These are phyloP conservation scores for Pseudois nayaur DNA, from an alignment of 2,113 vertebrate species.

Conservation along the genomic window DNA sequence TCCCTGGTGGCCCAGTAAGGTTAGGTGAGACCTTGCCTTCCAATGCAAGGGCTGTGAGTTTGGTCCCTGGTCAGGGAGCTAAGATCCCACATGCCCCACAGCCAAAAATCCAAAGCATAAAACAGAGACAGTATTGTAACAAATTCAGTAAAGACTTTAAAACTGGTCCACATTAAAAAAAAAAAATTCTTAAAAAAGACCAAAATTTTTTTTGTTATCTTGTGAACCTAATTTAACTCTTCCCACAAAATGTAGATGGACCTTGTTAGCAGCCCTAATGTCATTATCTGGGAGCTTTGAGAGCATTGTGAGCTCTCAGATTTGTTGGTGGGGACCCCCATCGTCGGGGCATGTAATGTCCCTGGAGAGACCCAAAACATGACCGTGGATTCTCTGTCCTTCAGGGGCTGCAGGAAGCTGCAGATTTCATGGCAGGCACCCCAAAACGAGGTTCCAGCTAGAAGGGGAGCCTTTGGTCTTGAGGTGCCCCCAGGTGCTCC, in stretches of 20 bases:
- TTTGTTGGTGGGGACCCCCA: not conserved
- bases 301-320: not conserved
- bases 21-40: not conserved
- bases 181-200: not conserved
- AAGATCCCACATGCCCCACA: not conserved
- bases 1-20: not conserved
- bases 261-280: not conserved
- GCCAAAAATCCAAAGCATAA: not conserved
- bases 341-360: accelerated
- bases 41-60: not conserved
- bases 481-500: slow-evolving; percentile 77
- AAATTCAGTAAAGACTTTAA: not conserved
- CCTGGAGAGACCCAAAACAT: not conserved
- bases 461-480: slow-evolving; percentile 87
- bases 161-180: not conserved
- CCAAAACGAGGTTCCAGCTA: slow-evolving; percentile 69
- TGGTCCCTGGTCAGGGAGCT: not conserved
- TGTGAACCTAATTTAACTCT: not conserved
- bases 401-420: slow-evolving; percentile 67
- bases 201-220: not conserved
- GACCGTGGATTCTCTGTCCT: slow-evolving; percentile 50
- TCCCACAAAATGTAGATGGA: not conserved
- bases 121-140: not conserved
- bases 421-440: slow-evolving; percentile 66
- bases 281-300: not conserved